phyloP scores from a whole-genome alignment of 2,888 invertebrate genomes.

The Pycnomerus fuliginosus region DNA sequence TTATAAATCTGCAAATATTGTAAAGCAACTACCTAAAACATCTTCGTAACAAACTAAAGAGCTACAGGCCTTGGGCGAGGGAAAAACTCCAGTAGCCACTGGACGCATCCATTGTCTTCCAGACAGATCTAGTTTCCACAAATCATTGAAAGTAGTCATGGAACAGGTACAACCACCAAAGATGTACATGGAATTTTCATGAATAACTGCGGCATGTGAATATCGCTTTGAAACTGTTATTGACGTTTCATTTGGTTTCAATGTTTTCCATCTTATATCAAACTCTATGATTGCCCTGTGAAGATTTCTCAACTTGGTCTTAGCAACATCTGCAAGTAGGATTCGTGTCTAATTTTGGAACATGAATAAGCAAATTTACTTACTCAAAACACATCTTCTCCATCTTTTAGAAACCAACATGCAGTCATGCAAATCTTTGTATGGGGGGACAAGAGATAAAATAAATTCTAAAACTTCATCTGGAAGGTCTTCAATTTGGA shows the following conservation, averaged over 20 bases:
- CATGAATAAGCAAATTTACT: slow-evolving; percentile 45
- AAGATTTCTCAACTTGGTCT: slow-evolving; percentile 71
- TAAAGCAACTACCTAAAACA: slow-evolving; percentile 61
- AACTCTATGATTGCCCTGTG: slow-evolving; percentile 75
- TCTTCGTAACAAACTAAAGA: slow-evolving; percentile 87
- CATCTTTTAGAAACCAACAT: slow-evolving; percentile 85
- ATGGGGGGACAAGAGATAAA: slow-evolving; percentile 84
- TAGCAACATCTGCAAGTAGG: slow-evolving; percentile 68
- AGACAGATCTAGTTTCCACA: slow-evolving; percentile 91
- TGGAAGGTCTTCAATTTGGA: slow-evolving; percentile 70
- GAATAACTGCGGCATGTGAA: slow-evolving; percentile 86
- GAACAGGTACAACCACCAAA: slow-evolving; percentile 96
- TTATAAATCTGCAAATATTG: slow-evolving; percentile 5
- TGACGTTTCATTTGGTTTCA: slow-evolving; percentile 59
- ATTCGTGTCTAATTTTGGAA: slow-evolving; percentile 30
- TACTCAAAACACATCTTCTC: slow-evolving; percentile 82
- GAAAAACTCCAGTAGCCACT: slow-evolving; percentile 82
- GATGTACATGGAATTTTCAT: slow-evolving; percentile 86
- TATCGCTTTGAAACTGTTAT: slow-evolving; percentile 87
- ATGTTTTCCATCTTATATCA: slow-evolving; percentile 72
- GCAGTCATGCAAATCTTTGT: slow-evolving; percentile 85
- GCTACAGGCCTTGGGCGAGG: slow-evolving; percentile 94
- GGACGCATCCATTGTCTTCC: slow-evolving; percentile 83
- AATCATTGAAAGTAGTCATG: slow-evolving; percentile 94
- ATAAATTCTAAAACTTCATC: slow-evolving; percentile 94